Conservation (phyloP, 2,113 vertebrate species). For the Laticauda laticaudata region DNA sequence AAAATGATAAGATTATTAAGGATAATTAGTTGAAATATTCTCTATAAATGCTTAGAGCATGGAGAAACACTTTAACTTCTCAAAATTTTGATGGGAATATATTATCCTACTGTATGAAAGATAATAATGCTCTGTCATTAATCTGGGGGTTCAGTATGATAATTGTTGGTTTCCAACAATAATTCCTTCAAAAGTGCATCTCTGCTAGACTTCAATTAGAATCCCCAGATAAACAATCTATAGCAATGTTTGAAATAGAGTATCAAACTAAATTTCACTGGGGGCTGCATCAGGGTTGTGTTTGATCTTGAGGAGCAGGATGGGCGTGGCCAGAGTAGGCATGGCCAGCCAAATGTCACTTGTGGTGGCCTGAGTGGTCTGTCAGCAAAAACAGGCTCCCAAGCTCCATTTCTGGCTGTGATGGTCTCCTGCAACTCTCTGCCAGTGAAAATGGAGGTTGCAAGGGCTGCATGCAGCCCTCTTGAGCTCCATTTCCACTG, state of each 20-base stretch:
- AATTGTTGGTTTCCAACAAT: slow-evolving; percentile 17
- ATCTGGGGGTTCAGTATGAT: not conserved
- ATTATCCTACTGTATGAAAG: not conserved
- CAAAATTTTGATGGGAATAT: not conserved
- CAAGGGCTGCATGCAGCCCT: no score
- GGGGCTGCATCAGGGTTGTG: no score
- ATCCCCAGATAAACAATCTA: not conserved
- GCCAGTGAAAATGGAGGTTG: no score
- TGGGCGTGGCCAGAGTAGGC: no score
- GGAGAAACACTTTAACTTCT: not conserved
- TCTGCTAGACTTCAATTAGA: not conserved
- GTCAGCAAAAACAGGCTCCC: no score
- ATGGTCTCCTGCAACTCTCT: no score
- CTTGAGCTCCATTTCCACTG: no score
- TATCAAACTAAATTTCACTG: no score
- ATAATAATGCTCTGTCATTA: not conserved
- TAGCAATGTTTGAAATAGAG: not conserved
- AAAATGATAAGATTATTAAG: slow-evolving; percentile 7
- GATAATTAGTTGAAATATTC: not conserved
- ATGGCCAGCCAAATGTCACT: no score
- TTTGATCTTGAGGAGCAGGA: no score
- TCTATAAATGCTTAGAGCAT: not conserved
- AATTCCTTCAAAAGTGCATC: not conserved
- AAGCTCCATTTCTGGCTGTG: no score
- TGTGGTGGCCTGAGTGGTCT: no score